A percentile compares a stretch with the other conserved stretches of the same genome.
phyloP scores from a whole-genome alignment of 2,888 invertebrate species.

The Chirona hameri region DNA sequence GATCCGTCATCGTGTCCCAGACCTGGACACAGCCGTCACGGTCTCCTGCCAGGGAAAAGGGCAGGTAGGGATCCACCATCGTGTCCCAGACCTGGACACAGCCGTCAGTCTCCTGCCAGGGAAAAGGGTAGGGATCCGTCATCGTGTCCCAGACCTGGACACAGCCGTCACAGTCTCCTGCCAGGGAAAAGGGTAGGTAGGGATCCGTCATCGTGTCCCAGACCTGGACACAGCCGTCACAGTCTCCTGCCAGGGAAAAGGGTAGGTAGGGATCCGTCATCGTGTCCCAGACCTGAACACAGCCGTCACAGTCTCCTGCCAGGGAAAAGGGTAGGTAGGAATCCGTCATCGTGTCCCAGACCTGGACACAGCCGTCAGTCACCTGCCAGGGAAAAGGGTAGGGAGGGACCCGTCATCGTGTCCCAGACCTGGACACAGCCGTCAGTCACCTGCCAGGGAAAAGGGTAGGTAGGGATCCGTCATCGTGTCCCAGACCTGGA shows the following conservation, averaged over 20 bases:
- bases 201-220: conserved; percentile 4
- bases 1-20: conserved; percentile 3
- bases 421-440: not conserved
- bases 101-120: not conserved
- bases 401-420: not conserved
- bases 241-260: not conserved
- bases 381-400: not conserved
- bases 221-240: too few relatives aligned
- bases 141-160: conserved; percentile 6
- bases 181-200: too few relatives aligned
- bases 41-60: not conserved
- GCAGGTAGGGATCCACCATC: not conserved
- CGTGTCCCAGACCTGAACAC: conserved; percentile 1
- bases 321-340: too few relatives aligned
- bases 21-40: too few relatives aligned
- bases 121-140: not conserved
- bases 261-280: not conserved
- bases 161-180: not conserved
- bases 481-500: conserved; percentile 6
- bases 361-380: too few relatives aligned
- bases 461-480: too few relatives aligned
- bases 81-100: conserved; percentile 10
- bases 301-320: not conserved
- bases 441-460: not conserved
- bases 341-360: conserved; percentile 2